Percentiles rank a stretch among this genome's conserved stretches.
These are phyloP conservation scores for Caenorhabditis brenneri DNA, from an alignment of 1,140 invertebrate species.

Conservation along the genomic window DNA sequence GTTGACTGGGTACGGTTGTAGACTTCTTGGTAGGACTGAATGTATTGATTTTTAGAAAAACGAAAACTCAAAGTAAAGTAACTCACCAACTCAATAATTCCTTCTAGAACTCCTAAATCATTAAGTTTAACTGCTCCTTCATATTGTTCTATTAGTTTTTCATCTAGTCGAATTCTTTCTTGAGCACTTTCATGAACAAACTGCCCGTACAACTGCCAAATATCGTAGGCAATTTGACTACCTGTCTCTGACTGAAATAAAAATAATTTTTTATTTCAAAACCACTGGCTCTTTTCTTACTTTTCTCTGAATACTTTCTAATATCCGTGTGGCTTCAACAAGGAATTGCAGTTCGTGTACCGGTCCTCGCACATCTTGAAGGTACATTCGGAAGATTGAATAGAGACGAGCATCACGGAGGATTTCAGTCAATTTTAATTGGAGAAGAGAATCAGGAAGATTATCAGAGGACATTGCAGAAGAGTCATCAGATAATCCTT, in stretches of 20 bases:
- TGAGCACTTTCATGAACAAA: constrained; percentile 52
- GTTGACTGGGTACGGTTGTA: constrained; percentile 52
- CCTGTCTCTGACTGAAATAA: constrained; percentile 38
- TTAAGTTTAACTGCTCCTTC: constrained; percentile 45
- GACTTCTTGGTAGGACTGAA: constrained; percentile 55
- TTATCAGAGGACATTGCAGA: constrained; percentile 3
- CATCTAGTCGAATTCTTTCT: constrained; percentile 42
- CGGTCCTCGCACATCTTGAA: constrained; percentile 53
- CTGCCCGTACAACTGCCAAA: constrained; percentile 47
- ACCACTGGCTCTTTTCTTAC: not conserved
- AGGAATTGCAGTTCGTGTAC: constrained; percentile 57
- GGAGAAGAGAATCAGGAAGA: constrained; percentile 54
- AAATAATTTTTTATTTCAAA: not conserved
- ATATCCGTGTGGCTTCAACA: constrained; percentile 49
- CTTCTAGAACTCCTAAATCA: constrained; percentile 42
- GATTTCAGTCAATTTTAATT: constrained; percentile 56
- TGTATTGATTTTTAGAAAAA: not conserved
- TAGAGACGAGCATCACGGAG: constrained; percentile 52
- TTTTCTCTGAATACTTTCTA: constrained; percentile 56
- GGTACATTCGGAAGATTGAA: constrained; percentile 55
- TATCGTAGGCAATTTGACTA: constrained; percentile 46
- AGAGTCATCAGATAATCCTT: constrained; percentile 45
- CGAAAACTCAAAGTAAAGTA: not conserved
- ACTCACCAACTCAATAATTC: constrained; percentile 55
- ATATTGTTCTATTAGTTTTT: constrained; percentile 51